Conservation (phyloP, 2,888 invertebrate genomes). For the Carcina quercana region DNA sequence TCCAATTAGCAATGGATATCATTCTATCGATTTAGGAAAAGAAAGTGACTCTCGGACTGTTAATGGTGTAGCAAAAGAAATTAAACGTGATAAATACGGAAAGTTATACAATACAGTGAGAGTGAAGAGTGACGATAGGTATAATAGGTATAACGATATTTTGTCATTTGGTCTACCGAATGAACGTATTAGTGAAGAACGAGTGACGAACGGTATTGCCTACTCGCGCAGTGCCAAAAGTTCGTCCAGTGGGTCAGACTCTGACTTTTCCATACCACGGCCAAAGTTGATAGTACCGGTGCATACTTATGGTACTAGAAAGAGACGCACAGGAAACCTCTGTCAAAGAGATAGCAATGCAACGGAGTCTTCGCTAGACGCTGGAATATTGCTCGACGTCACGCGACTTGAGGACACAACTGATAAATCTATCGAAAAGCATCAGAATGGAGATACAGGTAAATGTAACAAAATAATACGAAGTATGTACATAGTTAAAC, state of each 20-base stretch:
- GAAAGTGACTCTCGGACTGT: conserved; percentile 68
- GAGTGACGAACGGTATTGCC: conserved; percentile 35
- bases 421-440: conserved; percentile 33
- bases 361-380: conserved; percentile 55
- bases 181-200: conserved; percentile 50
- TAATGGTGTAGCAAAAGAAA: conserved; percentile 56
- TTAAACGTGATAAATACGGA: conserved; percentile 62
- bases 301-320: conserved; percentile 88
- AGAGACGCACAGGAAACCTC: conserved; percentile 86
- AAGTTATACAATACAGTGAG: conserved; percentile 67
- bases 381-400: conserved; percentile 59
- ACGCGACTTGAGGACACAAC: conserved; percentile 39
- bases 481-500: too few relatives aligned
- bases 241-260: conserved; percentile 72
- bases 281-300: conserved; percentile 91
- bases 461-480: too few relatives aligned
- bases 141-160: conserved; percentile 62
- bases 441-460: conserved; percentile 51
- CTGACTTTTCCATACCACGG: conserved; percentile 87
- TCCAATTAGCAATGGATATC: conserved; percentile 45
- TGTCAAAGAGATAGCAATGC: conserved; percentile 64
- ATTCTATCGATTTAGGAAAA: conserved; percentile 46
- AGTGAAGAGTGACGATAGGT: conserved; percentile 69
- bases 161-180: conserved; percentile 44
- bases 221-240: conserved; percentile 63